Evolutionary conservation across 2,797 vertebrate genomes (phyloP), one percentile per base, ranked within the genome.

Genomic region (Staurois parvus): DNA sequence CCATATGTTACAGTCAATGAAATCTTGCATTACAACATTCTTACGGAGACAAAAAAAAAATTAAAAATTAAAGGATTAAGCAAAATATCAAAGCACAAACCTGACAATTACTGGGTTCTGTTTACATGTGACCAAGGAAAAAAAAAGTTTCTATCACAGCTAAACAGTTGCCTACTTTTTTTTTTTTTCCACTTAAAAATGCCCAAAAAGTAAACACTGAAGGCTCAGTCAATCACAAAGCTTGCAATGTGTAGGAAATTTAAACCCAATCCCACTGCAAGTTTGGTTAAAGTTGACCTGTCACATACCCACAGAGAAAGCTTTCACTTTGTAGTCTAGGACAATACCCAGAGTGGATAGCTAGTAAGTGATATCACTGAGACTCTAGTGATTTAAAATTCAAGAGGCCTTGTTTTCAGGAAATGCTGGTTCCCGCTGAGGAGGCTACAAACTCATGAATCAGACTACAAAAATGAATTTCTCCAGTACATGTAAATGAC

Each of bases 1-100:
- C 88, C 91, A 93, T 92, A 93, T 90, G 92, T 93, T 93, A 94
- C 91, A 95, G 93, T 93, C 94, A 93, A 91, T 89, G 90, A 92
- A 24, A 90, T 90, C 90, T 95, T 93, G 92, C 93, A 95, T 92
- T 91, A 91, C 94, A 92, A 95, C 91, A 92, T 92, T 59, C 52
- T 59, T 24, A 59, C 21, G 1, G 21, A 59, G 52, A 59, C 84
- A 52, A 91, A 90, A n/a, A 10, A 32, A 30, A 0, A 12, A 9
- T 6, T 4, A 30, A 19, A 26, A 67, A 45, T 2, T 68, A 9
- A 21, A 67, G 13, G 9, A 26, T 28, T 5, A 52, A 56, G 28
- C 26, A 30, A 26, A n/a, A 26, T 3, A 2, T 76, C 75, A 76
- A 12, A 62, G 76, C 28, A 2, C 64, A 26, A 66, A 28, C 30